A percentile compares a stretch with the other conserved stretches of the same genome.
phyloP scores from a whole-genome alignment of 2,113 vertebrate genomes.

The Gracilinanus agilis region DNA sequence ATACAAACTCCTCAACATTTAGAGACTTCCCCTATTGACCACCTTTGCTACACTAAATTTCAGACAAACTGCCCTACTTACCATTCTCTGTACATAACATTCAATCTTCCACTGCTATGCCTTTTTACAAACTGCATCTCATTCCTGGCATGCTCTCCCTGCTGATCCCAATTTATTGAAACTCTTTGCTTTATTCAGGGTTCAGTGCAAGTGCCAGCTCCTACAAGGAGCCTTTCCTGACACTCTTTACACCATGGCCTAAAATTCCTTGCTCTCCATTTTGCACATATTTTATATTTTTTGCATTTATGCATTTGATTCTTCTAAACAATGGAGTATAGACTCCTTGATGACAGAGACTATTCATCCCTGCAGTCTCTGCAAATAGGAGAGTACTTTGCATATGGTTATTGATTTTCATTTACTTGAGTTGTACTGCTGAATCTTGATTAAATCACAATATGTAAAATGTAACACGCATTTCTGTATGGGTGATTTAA shows the following conservation, averaged over 20 bases:
- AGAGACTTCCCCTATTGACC: background rate
- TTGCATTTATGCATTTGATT: background rate
- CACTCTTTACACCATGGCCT: background rate
- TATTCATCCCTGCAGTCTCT: background rate
- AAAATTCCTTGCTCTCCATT: background rate
- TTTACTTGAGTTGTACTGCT: background rate
- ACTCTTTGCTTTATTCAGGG: background rate
- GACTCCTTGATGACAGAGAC: background rate
- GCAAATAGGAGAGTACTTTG: background rate
- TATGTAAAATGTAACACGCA: constrained; percentile 10
- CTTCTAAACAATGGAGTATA: background rate
- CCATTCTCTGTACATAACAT: background rate
- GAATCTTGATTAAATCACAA: background rate
- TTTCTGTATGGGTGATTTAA: constrained; percentile 16
- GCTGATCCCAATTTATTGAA: background rate
- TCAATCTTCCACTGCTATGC: background rate
- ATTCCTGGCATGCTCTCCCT: background rate
- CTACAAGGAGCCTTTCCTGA: background rate
- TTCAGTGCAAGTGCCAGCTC: background rate
- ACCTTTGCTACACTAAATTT: background rate
- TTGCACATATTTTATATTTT: background rate
- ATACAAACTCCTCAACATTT: background rate
- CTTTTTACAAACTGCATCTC: background rate
- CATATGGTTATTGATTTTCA: background rate
- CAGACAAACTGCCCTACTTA: background rate